These are phyloP conservation scores for Epinephelus coioides DNA, from an alignment of 2,797 vertebrate species.

Conservation along the genomic window DNA sequence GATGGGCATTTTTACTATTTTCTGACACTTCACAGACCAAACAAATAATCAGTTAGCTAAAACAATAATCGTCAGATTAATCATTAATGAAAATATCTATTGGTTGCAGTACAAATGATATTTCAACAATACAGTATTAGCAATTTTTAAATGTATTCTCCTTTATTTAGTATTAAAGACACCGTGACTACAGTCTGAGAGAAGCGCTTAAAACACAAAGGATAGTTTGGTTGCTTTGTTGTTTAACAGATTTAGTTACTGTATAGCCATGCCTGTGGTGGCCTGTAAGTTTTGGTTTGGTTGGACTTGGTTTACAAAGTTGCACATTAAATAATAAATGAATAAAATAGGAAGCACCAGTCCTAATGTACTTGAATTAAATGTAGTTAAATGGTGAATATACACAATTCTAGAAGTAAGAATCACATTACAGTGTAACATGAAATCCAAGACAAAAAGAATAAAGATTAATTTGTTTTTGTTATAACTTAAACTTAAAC, in stretches of 20 bases:
- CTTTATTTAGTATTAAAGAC: not conserved
- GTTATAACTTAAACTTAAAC: not conserved
- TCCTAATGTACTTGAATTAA: not conserved
- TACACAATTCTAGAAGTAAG: not conserved
- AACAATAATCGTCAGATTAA: not conserved
- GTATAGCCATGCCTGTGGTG: not conserved
- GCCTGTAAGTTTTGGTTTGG: constrained; percentile 10
- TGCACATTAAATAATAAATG: not conserved
- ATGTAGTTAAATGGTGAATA: not conserved
- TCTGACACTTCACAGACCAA: not conserved
- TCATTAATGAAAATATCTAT: not conserved
- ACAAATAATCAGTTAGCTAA: not conserved
- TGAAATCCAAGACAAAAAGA: no score
- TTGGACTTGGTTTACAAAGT: not conserved
- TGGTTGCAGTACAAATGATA: not conserved
- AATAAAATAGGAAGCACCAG: not conserved
- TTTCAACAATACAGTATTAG: not conserved
- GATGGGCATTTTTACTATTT: not conserved
- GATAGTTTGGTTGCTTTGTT: rapidly evolving
- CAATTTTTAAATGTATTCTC: not conserved
- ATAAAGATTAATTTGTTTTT: not conserved
- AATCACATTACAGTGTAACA: not conserved
- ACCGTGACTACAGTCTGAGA: not conserved
- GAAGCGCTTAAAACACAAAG: not conserved
- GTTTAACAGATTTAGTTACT: not conserved